These are phyloP conservation scores for Oryctolagus cuniculus DNA, from an alignment of 2,113 vertebrate species.

Conservation along the genomic window mOryCun1.1 NC_091451.1:33021001-33021500, in stretches of 20 bases:
- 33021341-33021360: constrained; percentile 60
- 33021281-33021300: constrained; percentile 66
- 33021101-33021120: constrained; percentile 36
- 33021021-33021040: neutral
- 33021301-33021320: constrained; percentile 62
- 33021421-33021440: constrained; percentile 75
- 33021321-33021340: constrained; percentile 64
- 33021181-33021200: constrained; percentile 65
- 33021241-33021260: constrained; percentile 52
- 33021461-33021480: constrained; percentile 60
- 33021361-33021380: constrained; percentile 71
- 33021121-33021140: constrained; percentile 54
- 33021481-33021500: constrained; percentile 48
- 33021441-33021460: constrained; percentile 59
- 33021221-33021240: constrained; percentile 73
- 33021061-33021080: constrained; percentile 36
- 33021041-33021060: neutral
- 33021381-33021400: constrained; percentile 56
- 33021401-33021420: constrained; percentile 64
- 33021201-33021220: constrained; percentile 59
- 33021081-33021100: neutral
- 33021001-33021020: neutral
- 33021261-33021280: constrained; percentile 71
- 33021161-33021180: constrained; percentile 50
- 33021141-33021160: constrained; percentile 56